phyloP scores from a whole-genome alignment of 2,113 vertebrate species.

The Noturus placidus region DNA sequence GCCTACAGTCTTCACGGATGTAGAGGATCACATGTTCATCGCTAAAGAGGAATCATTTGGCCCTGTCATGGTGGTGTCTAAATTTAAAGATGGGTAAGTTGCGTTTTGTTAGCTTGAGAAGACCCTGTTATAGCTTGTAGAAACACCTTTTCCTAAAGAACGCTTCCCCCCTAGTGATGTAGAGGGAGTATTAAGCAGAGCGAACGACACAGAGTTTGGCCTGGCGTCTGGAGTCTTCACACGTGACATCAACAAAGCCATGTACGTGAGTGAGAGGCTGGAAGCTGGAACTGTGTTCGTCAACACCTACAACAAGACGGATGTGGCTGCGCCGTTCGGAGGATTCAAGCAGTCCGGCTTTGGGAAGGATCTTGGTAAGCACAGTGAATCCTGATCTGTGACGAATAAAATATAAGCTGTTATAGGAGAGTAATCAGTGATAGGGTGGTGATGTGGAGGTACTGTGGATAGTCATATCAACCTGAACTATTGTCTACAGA shows the following conservation, averaged over 20 bases:
- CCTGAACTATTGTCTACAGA: neutral
- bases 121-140: neutral
- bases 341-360: constrained; percentile 97
- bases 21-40: constrained; percentile 83
- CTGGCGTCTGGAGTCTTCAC: constrained; percentile 96
- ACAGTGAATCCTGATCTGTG: neutral
- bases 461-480: neutral
- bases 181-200: constrained; percentile 84
- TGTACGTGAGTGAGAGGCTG: constrained; percentile 91
- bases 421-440: neutral
- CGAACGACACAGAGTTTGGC: constrained; percentile 92
- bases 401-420: neutral
- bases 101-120: neutral
- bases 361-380: constrained; percentile 92
- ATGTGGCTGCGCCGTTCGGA: constrained; percentile 93
- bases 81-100: constrained; percentile 89
- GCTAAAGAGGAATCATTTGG: constrained; percentile 90
- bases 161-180: constrained; percentile 75
- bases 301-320: constrained; percentile 98
- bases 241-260: constrained; percentile 91
- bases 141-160: neutral
- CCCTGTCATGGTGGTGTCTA: constrained; percentile 95
- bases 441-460: neutral
- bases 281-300: constrained; percentile 95
- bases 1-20: constrained; percentile 80